phyloP scores from a whole-genome alignment of 2,797 vertebrate genomes.

The Oreochromis mossambicus region DNA sequence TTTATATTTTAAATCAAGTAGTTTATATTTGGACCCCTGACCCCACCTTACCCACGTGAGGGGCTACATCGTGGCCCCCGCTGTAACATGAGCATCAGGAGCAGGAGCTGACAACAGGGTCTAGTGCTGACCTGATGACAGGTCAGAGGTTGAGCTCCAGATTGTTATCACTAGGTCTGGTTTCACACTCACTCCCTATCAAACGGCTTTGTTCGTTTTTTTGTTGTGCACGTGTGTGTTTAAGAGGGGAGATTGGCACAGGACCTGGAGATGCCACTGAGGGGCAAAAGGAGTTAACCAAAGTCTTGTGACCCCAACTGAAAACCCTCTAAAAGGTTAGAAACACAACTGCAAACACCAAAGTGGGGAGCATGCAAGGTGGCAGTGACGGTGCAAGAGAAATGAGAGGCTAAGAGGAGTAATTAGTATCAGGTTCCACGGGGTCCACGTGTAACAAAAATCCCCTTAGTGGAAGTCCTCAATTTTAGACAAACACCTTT shows the following conservation, averaged over 20 bases:
- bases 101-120: constrained; percentile 64
- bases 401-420: constrained; percentile 40
- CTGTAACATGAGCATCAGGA: constrained; percentile 65
- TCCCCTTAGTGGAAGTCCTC: neutral
- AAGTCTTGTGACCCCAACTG: constrained; percentile 57
- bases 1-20: neutral
- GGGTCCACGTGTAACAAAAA: neutral
- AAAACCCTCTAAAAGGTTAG: constrained; percentile 54
- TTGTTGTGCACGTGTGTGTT: constrained; percentile 41
- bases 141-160: constrained; percentile 80
- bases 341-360: constrained; percentile 50
- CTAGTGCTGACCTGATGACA: constrained; percentile 73
- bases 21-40: neutral
- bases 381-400: constrained; percentile 45
- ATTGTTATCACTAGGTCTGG: constrained; percentile 81
- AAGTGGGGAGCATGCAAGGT: constrained; percentile 58
- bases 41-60: neutral
- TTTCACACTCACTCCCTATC: constrained; percentile 75
- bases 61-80: constrained; percentile 4
- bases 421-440: constrained; percentile 58
- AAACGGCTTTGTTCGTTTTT: constrained; percentile 62
- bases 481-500: constrained; percentile 19
- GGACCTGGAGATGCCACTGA: constrained; percentile 55
- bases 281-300: constrained; percentile 62
- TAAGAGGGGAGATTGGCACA: constrained; percentile 56